Conservation (phyloP, 2,113 vertebrate species). For the Uropsilus gracilis region DNA sequence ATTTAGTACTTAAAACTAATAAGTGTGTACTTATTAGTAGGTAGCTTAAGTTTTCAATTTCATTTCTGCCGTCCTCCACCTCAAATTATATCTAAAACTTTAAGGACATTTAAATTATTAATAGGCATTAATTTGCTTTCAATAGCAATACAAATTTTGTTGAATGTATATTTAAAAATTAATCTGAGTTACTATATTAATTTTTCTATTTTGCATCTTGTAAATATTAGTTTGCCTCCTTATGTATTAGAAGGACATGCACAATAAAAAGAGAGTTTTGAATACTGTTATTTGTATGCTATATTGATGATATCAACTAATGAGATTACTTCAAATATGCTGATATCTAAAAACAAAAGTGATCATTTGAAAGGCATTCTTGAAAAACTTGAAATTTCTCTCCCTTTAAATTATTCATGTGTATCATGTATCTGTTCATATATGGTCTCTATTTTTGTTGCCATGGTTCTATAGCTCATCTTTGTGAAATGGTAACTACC, state of each 20-base stretch:
- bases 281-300: not conserved
- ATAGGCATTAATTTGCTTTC: too few relatives aligned
- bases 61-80: not conserved
- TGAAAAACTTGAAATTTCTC: not conserved
- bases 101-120: not conserved
- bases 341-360: not conserved
- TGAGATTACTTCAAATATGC: not conserved
- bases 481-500: not conserved
- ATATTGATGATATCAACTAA: not conserved
- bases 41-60: not conserved
- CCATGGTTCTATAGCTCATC: not conserved
- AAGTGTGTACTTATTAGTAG: not conserved
- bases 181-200: not conserved
- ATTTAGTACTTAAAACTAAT: not conserved
- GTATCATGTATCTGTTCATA: not conserved
- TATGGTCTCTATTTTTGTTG: not conserved
- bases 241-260: not conserved
- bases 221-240: not conserved
- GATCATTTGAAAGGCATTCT: not conserved
- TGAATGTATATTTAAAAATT: not conserved
- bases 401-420: not conserved
- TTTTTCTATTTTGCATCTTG: not conserved
- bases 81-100: not conserved
- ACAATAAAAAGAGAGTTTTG: not conserved
- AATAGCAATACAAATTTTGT: not conserved